Conservation (phyloP, 1,140 invertebrate genomes). For the Drosophila virilis region DNA sequence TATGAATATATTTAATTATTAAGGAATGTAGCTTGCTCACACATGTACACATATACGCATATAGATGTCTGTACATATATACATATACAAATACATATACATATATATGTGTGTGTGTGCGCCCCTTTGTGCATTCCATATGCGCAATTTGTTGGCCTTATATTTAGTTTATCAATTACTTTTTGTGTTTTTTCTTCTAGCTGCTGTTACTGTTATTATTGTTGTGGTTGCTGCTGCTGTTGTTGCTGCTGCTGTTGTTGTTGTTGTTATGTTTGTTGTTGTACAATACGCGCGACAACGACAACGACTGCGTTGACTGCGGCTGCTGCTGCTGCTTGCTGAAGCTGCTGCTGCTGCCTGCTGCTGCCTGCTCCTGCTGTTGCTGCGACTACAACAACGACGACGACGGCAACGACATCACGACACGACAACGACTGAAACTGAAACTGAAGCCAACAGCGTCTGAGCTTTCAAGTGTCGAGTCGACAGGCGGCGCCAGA, state of each 20-base stretch:
- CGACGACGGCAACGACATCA: slow-evolving; percentile 81
- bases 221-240: slow-evolving; percentile 33
- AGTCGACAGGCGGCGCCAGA: slow-evolving; percentile 38
- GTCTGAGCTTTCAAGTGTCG: slow-evolving; percentile 54
- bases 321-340: slow-evolving; percentile 35
- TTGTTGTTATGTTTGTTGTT: slow-evolving; percentile 40
- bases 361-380: slow-evolving; percentile 38
- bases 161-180: slow-evolving; percentile 20
- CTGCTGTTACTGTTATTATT: slow-evolving; percentile 29
- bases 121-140: slow-evolving; percentile 61
- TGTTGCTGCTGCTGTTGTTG: slow-evolving; percentile 14
- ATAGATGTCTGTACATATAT: slow-evolving; percentile 44
- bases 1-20: too few species aligned
- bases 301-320: slow-evolving; percentile 28
- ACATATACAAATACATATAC: slow-evolving; percentile 58
- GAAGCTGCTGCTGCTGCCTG: slow-evolving; percentile 14
- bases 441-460: slow-evolving; percentile 59
- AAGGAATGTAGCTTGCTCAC: too few species aligned
- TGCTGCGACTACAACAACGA: slow-evolving; percentile 67
- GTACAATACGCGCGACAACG: slow-evolving; percentile 53
- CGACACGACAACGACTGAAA: slow-evolving; percentile 83
- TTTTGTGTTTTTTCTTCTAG: slow-evolving; percentile 27
- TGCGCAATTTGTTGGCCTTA: slow-evolving; percentile 52
- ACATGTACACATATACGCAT: too few species aligned
- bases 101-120: too few species aligned